A percentile compares a stretch with the other conserved stretches of the same genome.
phyloP scores from a whole-genome alignment of 1,140 invertebrate genomes.

The Pygmarrhopalites habei region DNA sequence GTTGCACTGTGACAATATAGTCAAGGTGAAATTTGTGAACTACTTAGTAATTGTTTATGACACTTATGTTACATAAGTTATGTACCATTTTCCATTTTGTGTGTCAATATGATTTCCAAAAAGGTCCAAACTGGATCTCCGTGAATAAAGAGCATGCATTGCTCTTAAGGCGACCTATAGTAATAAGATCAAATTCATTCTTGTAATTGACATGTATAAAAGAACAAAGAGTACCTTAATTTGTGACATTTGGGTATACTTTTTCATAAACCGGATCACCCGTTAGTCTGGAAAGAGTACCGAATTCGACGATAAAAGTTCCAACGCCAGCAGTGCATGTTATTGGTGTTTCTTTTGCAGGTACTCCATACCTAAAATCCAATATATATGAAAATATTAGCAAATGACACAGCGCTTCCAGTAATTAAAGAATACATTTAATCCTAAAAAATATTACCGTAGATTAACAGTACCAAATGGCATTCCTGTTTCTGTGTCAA shows the following conservation, averaged over 20 bases:
- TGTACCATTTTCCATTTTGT: slow-evolving; percentile 84
- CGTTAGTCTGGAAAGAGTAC: slow-evolving; percentile 84
- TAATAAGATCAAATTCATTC: slow-evolving; percentile 24
- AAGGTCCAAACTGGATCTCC: slow-evolving; percentile 70
- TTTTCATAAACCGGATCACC: slow-evolving; percentile 92
- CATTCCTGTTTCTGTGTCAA: slow-evolving; percentile 90
- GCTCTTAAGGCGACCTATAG: slow-evolving; percentile 82
- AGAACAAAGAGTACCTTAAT: too few species aligned
- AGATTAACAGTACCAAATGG: slow-evolving; percentile 88
- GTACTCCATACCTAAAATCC: slow-evolving; percentile 92
- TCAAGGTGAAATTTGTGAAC: too few species aligned
- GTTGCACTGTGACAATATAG: too few species aligned
- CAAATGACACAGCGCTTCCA: too few species aligned
- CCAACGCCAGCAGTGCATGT: slow-evolving; percentile 97
- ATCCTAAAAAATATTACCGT: too few species aligned
- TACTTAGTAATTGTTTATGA: too few species aligned
- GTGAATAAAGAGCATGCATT: slow-evolving; percentile 76
- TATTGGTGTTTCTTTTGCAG: slow-evolving; percentile 86
- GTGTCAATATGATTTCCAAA: slow-evolving; percentile 69
- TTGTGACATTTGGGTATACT: too few species aligned
- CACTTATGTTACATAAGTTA: too few species aligned
- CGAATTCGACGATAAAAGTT: slow-evolving; percentile 96
- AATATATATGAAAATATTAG: too few species aligned
- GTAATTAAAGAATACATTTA: too few species aligned
- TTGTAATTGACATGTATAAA: too few species aligned